Conservation (phyloP, 2,888 invertebrate genomes). For the Heliconius aoede region DNA sequence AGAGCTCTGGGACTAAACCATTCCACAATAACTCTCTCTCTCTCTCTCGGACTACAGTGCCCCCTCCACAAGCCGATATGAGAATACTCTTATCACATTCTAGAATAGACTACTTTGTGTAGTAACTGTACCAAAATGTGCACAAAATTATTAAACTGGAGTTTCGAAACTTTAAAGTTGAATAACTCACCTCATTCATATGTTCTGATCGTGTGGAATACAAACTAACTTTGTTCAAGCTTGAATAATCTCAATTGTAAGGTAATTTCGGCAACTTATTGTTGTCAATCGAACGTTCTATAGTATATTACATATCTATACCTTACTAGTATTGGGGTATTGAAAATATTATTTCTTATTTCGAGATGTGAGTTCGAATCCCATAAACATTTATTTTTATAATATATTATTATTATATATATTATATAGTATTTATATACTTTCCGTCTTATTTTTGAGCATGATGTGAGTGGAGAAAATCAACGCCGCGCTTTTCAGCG, state of each 20-base stretch:
- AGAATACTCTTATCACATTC: constrained; percentile 17
- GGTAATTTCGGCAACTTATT: neutral
- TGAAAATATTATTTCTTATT: no score
- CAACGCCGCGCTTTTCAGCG: no score
- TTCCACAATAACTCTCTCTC: constrained; percentile 17
- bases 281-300: no score
- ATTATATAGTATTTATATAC: no score
- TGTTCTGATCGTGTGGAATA: neutral
- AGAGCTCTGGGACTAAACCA: constrained; percentile 6
- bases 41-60: neutral
- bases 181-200: neutral
- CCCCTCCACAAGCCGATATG: neutral
- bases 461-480: no score
- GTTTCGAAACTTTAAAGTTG: constrained; percentile 10
- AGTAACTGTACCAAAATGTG: constrained; percentile 5
- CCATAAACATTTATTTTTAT: no score
- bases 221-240: neutral
- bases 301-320: neutral
- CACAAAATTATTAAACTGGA: constrained; percentile 1
- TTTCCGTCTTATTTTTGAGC: no score
- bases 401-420: no score
- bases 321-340: no score
- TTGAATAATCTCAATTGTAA: neutral
- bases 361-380: no score
- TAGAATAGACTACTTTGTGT: constrained; percentile 12